phyloP scores from a whole-genome alignment of 2,888 invertebrate genomes.

The Xylota sylvarum region DNA sequence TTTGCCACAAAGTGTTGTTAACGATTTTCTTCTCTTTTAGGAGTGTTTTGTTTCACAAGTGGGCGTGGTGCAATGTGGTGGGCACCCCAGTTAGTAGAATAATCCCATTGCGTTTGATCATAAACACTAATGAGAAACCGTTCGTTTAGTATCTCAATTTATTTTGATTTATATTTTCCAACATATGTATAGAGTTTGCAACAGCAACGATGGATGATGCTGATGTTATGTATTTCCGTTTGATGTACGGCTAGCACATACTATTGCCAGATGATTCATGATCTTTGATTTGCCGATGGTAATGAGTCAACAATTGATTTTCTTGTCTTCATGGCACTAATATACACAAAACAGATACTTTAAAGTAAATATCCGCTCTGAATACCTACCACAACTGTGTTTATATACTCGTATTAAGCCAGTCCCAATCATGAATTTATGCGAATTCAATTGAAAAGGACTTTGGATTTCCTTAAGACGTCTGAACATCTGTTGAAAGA shows the following conservation, averaged over 20 bases:
- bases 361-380: neutral
- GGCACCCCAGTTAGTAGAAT: neutral
- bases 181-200: slow-evolving; percentile 41
- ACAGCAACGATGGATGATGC: slow-evolving; percentile 19
- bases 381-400: no score
- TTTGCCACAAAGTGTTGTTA: slow-evolving; percentile 29
- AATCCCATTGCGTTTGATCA: slow-evolving; percentile 8
- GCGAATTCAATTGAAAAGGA: neutral
- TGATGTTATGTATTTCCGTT: slow-evolving; percentile 15
- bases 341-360: neutral
- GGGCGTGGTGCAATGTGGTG: neutral
- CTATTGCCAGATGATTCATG: slow-evolving; percentile 40
- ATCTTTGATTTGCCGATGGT: slow-evolving; percentile 14
- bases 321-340: no score
- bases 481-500: slow-evolving; percentile 1
- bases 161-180: slow-evolving; percentile 61
- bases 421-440: neutral
- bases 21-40: neutral
- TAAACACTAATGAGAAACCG: slow-evolving; percentile 62
- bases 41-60: slow-evolving; percentile 5
- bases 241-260: slow-evolving; percentile 27
- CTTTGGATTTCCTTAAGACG: neutral
- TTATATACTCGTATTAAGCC: no score
- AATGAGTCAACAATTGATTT: slow-evolving; percentile 54
- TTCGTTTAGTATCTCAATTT: slow-evolving; percentile 45